Percentiles rank a stretch among this genome's conserved stretches.
These are phyloP conservation scores for Orthosia gothica DNA, from an alignment of 2,888 invertebrate species.

Conservation along the genomic window DNA sequence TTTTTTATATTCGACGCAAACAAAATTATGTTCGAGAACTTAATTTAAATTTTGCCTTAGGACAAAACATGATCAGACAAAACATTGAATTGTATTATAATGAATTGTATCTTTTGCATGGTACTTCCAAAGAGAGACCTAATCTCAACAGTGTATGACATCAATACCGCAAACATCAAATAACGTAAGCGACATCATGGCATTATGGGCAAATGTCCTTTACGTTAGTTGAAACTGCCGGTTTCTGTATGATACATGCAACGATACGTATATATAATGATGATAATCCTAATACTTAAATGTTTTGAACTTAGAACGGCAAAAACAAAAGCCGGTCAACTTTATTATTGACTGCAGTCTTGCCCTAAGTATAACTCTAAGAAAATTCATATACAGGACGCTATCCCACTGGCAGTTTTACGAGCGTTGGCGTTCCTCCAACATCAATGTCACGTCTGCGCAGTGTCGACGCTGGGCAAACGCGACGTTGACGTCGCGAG, in stretches of 20 bases:
- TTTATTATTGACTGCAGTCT: background rate
- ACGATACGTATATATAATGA: too few relatives aligned
- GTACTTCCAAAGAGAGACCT: background rate
- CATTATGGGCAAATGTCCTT: too few relatives aligned
- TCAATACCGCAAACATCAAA: too few relatives aligned
- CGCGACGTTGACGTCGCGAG: too few relatives aligned
- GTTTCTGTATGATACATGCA: too few relatives aligned
- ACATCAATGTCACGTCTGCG: too few relatives aligned
- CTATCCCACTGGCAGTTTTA: too few relatives aligned
- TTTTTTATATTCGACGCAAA: slow-evolving; percentile 4
- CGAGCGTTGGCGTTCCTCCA: too few relatives aligned
- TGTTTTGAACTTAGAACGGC: background rate
- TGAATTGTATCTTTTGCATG: background rate
- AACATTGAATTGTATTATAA: too few relatives aligned
- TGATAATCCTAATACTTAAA: background rate
- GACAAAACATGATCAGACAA: background rate
- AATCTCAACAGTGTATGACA: background rate
- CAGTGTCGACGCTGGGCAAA: too few relatives aligned
- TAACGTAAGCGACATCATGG: too few relatives aligned
- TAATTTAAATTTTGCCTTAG: slow-evolving; percentile 1
- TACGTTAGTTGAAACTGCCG: too few relatives aligned
- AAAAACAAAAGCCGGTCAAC: background rate
- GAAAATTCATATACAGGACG: background rate
- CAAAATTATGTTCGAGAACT: slow-evolving; percentile 11
- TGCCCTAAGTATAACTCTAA: slow-evolving; percentile 8